These are phyloP conservation scores for Rhinoraja longicauda DNA, from an alignment of 2,797 vertebrate genomes.

Conservation along the genomic window DNA sequence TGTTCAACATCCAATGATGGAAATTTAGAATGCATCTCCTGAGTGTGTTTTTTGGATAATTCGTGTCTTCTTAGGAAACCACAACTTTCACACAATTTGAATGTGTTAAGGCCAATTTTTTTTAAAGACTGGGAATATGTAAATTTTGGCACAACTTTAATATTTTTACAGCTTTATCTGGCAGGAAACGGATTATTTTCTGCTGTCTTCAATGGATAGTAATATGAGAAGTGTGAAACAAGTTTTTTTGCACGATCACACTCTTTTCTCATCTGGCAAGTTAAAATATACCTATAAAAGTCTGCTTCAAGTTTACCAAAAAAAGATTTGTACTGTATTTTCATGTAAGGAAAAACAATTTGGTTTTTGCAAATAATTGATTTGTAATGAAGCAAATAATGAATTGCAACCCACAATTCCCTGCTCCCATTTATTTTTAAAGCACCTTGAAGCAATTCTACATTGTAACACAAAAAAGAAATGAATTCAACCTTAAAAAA, in stretches of 20 bases:
- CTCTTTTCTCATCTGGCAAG: not conserved
- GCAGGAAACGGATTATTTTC: not conserved
- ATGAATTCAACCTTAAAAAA: not conserved
- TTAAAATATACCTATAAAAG: not conserved
- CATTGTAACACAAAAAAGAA: not conserved
- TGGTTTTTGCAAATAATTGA: not conserved
- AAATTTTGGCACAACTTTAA: not conserved
- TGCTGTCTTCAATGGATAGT: not conserved
- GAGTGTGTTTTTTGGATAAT: not conserved
- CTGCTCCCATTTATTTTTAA: not conserved
- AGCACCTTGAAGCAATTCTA: not conserved
- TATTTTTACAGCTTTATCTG: not conserved
- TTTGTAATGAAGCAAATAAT: not conserved
- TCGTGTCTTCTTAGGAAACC: not conserved
- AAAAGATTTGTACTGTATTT: not conserved
- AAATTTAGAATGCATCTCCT: not conserved
- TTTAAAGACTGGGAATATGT: not conserved
- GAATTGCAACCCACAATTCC: not conserved
- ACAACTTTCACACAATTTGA: not conserved
- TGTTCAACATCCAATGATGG: not conserved
- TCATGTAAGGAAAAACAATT: not conserved
- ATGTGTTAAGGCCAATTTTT: not conserved
- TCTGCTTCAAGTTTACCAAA: not conserved
- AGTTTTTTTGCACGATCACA: not conserved
- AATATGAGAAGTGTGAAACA: not conserved